Conservation (phyloP, 2,888 invertebrate genomes). For the Macrophya annulata region DNA sequence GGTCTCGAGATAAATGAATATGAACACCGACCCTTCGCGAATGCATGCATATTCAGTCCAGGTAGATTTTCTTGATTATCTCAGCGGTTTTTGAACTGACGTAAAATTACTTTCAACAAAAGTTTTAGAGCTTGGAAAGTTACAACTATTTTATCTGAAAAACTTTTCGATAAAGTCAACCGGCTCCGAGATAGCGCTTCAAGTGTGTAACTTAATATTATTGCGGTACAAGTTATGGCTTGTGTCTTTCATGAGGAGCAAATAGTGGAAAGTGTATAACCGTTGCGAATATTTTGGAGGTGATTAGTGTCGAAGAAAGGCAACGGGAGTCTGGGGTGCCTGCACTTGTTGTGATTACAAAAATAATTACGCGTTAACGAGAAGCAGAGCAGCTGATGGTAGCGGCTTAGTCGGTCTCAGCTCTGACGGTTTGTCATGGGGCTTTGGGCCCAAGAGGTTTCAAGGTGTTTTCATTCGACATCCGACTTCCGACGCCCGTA, state of each 20-base stretch:
- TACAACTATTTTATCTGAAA: neutral
- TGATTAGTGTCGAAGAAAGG: neutral
- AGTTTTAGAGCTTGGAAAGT: neutral
- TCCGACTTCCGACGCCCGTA: neutral
- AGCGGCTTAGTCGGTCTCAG: neutral
- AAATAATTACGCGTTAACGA: slow-evolving; percentile 41
- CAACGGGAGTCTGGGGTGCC: neutral
- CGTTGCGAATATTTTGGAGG: neutral
- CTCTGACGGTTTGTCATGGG: slow-evolving; percentile 22
- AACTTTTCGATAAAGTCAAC: neutral
- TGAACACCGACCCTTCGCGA: neutral
- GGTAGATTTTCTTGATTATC: neutral
- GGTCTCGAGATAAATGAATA: neutral
- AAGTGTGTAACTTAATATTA: neutral
- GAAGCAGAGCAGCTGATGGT: slow-evolving; percentile 46
- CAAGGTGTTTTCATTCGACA: slow-evolving; percentile 49
- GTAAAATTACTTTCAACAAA: neutral
- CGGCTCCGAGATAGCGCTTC: neutral
- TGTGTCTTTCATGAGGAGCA: neutral
- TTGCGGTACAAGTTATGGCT: neutral
- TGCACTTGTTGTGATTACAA: slow-evolving; percentile 17
- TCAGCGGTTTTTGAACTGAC: neutral
- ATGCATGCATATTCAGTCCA: neutral
- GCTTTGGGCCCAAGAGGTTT: neutral
- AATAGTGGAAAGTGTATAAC: neutral